Evolutionary conservation across 2,113 vertebrate species (phyloP).

Genomic region (Salminus brasiliensis): DNA sequence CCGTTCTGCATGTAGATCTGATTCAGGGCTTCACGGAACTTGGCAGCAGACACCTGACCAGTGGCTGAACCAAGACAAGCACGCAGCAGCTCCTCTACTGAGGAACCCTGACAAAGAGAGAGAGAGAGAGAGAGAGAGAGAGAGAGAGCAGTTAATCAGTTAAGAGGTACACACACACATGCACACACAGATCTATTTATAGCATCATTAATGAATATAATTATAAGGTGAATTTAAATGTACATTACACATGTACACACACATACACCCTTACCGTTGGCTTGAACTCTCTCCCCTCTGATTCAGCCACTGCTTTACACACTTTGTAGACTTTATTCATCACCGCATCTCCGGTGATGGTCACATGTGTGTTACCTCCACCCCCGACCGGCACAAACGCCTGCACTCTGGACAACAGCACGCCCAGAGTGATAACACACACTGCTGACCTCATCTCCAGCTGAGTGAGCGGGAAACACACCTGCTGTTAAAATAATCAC

Average conservation of each 20-base stretch:
- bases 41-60: conserved; percentile 71
- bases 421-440: conserved; percentile 45
- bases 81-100: conserved; percentile 68
- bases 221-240: too few relatives aligned
- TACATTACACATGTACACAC: conserved; percentile 1
- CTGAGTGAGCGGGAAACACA: background rate
- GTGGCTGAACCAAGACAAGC: conserved; percentile 71
- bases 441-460: conserved; percentile 50
- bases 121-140: background rate
- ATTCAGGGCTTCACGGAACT: conserved; percentile 70
- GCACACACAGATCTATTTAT: too few relatives aligned
- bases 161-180: conserved; percentile 18
- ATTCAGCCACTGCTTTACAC: conserved; percentile 63
- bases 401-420: conserved; percentile 39
- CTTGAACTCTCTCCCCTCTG: conserved; percentile 63
- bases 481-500: background rate
- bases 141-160: background rate
- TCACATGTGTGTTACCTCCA: conserved; percentile 61
- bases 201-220: too few relatives aligned
- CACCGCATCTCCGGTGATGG: conserved; percentile 66
- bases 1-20: conserved; percentile 70
- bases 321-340: conserved; percentile 63
- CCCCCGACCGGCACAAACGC: conserved; percentile 66
- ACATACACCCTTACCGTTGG: conserved; percentile 64
- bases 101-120: conserved; percentile 59